Conservation (phyloP, 2,888 invertebrate genomes). For the Latrodectus hesperus region DNA sequence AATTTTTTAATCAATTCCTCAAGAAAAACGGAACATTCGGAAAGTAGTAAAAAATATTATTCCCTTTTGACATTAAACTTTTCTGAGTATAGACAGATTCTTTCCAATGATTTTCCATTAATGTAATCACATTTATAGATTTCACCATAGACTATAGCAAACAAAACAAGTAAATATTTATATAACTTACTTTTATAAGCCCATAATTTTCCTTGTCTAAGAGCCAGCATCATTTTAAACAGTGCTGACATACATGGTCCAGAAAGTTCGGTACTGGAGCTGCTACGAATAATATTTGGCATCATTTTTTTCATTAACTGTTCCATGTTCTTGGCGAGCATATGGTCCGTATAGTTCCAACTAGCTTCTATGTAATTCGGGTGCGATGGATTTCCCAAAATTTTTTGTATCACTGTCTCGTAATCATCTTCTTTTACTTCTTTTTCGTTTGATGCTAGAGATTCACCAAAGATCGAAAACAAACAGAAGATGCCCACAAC, state of each 20-base stretch:
- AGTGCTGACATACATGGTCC: slow-evolving; percentile 58
- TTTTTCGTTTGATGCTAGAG: neutral
- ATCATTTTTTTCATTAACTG: slow-evolving; percentile 59
- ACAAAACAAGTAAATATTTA: too few species aligned
- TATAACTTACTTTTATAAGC: slow-evolving; percentile 32
- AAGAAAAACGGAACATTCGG: too few species aligned
- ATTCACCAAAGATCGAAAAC: neutral
- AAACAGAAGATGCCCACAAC: neutral
- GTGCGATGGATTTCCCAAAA: slow-evolving; percentile 33
- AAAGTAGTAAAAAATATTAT: too few species aligned
- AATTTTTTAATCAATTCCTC: too few species aligned
- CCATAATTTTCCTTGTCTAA: slow-evolving; percentile 58
- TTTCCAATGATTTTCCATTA: neutral
- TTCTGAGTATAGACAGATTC: too few species aligned
- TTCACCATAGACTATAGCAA: too few species aligned
- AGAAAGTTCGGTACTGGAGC: slow-evolving; percentile 54
- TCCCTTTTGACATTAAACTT: too few species aligned
- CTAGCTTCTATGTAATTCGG: slow-evolving; percentile 45
- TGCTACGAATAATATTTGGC: slow-evolving; percentile 59
- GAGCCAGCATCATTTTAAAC: slow-evolving; percentile 57
- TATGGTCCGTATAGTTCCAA: slow-evolving; percentile 57
- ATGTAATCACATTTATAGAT: too few species aligned
- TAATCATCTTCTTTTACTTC: neutral
- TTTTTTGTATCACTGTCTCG: slow-evolving; percentile 18
- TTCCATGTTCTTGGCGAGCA: slow-evolving; percentile 25